Conservation (phyloP, 2,888 invertebrate genomes). For the Troides oblongomaculatus region DNA sequence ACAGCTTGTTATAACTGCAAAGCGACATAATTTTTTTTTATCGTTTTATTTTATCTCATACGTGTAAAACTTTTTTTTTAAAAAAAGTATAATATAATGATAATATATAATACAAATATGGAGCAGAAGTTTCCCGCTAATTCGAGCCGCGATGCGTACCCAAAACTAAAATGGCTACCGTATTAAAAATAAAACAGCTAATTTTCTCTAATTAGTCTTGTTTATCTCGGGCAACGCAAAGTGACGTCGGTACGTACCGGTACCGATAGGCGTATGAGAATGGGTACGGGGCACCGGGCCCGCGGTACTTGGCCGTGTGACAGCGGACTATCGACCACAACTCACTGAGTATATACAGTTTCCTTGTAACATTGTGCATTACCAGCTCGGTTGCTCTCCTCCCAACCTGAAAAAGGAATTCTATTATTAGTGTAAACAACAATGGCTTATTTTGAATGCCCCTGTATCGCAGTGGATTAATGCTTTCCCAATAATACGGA, state of each 20-base stretch:
- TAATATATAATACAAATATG: neutral
- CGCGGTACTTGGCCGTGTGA: slow-evolving; percentile 7
- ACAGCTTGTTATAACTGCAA: too few species aligned
- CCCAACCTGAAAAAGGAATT: slow-evolving; percentile 6
- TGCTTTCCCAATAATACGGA: too few species aligned
- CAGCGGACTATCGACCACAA: slow-evolving; percentile 44
- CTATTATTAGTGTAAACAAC: too few species aligned
- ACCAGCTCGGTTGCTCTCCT: slow-evolving; percentile 8
- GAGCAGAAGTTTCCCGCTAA: slow-evolving; percentile 19
- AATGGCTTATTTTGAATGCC: too few species aligned
- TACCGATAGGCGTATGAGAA: neutral
- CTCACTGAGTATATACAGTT: slow-evolving; percentile 66
- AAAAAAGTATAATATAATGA: too few species aligned
- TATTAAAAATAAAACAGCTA: slow-evolving; percentile 21
- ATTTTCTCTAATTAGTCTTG: slow-evolving; percentile 24
- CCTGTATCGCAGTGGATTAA: too few species aligned
- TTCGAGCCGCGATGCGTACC: slow-evolving; percentile 9
- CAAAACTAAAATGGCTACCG: slow-evolving; percentile 18
- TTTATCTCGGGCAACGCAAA: slow-evolving; percentile 18
- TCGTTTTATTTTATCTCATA: too few species aligned
- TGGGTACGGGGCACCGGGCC: slow-evolving; percentile 13
- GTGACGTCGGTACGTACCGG: slow-evolving; percentile 5
- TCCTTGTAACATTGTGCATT: slow-evolving; percentile 38
- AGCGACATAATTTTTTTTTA: too few species aligned
- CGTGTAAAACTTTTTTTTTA: too few species aligned